Conservation (phyloP, 2,888 invertebrate species). For the Smittia sp. region DNA sequence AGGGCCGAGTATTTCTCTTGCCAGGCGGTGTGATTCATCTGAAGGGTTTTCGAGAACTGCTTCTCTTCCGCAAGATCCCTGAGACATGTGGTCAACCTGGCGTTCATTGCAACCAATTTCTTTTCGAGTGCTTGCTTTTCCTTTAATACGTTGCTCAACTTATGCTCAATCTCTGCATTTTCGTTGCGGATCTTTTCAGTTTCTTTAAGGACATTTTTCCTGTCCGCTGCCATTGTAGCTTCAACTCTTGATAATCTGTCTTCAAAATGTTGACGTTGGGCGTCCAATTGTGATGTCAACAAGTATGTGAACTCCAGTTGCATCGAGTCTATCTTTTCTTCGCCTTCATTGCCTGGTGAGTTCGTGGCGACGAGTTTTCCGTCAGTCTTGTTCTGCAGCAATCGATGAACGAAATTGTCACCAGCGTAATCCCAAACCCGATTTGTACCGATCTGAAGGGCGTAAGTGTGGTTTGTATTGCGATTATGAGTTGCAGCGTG, state of each 20-base stretch:
- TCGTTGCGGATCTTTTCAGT: constrained; percentile 56
- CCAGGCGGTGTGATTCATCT: constrained; percentile 72
- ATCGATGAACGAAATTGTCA: constrained; percentile 82
- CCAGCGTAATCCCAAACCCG: constrained; percentile 99
- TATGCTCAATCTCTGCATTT: constrained; percentile 54
- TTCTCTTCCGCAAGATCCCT: constrained; percentile 78
- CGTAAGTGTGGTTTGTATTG: constrained; percentile 95
- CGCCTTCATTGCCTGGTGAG: constrained; percentile 59
- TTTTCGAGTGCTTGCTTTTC: constrained; percentile 71
- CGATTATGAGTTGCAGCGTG: constrained; percentile 96
- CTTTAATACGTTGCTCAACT: constrained; percentile 57
- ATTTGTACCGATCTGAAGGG: constrained; percentile 93
- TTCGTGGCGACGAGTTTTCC: constrained; percentile 88
- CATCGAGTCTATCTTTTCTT: constrained; percentile 89
- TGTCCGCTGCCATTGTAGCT: constrained; percentile 55
- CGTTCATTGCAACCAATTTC: constrained; percentile 63
- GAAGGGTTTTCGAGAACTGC: constrained; percentile 74
- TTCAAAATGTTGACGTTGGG: constrained; percentile 90
- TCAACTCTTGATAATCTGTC: constrained; percentile 65
- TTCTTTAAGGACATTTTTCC: constrained; percentile 58
- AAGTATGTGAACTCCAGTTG: constrained; percentile 96
- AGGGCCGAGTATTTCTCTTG: constrained; percentile 61
- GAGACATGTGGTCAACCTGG: constrained; percentile 64
- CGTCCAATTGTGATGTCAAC: constrained; percentile 91
- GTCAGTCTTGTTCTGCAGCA: constrained; percentile 94